Base-by-base conservation (phyloP, 2,888 invertebrate species). In the Timandra comae region DNA sequence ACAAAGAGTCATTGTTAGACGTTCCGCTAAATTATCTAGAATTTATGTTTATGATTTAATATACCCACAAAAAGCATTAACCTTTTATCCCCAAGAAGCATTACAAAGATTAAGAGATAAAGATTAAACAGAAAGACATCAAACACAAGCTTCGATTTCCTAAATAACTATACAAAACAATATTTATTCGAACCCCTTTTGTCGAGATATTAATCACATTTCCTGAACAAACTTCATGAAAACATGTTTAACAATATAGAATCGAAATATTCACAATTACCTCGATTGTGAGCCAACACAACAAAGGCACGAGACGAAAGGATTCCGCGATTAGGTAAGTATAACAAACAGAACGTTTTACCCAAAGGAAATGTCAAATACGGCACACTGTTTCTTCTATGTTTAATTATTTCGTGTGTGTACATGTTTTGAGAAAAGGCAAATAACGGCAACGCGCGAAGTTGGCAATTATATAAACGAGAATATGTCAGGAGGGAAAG, bases 381-480 rank as follows among this genome's bases (percentile, higher is more conserved):
- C 19, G 36, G 35, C 34, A 44, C 39, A 38, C 35, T 25, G 36
- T 38, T 38, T 35, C 34, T 35, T 36, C 27, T 16, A 34, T 33
- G 33, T 35, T 26, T 36, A 37, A 24, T 24, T 42, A 43, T 25
- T 42, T 32, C 31, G 29, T 35, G 19, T 13, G 27, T 9, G n/a
- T 5, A 9, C 27, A 32, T 32, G 36, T 40, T 40, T 35, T 22
- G 29, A 28, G 34, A 23, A 25, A 29, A 34, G 41, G 33, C 26
- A 36, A 49, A 43, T 42, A 43, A 40, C 43, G 38, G 23, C 39
- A 23, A n/a, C n/a, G 34, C 37, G 40, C 24, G 24, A 25, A 20
- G 35, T 24, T 13, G 65, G 71, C 74, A 84, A 82, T 85, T 81
- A 84, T 59, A 73, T 73, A 75, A 81, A 77, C 63, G 80, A 77